Conservation (phyloP, 2,797 vertebrate species). For the Alcedo atthis region DNA sequence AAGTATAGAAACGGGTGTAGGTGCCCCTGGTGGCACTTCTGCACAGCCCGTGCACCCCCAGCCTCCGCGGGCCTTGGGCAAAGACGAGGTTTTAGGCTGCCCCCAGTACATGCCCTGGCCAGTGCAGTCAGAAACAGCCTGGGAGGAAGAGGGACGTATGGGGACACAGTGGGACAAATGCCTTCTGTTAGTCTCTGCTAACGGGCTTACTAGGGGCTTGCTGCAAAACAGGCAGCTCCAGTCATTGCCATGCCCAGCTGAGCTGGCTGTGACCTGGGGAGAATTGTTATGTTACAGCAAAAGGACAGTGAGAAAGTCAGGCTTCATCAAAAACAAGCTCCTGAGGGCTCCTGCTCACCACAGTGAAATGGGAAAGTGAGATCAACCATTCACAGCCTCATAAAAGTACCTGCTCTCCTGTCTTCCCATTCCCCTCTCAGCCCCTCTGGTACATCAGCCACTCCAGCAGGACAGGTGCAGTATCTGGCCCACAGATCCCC, state of each 20-base stretch:
- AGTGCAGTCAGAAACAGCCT: neutral
- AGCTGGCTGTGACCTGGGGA: neutral
- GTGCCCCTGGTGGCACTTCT: rapidly evolving
- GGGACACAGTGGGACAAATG: neutral
- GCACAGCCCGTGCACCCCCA: rapidly evolving
- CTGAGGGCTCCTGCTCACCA: neutral
- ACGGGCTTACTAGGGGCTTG: neutral
- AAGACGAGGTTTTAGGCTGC: neutral
- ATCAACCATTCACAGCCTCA: neutral
- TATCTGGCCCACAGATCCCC: neutral
- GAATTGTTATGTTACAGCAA: neutral
- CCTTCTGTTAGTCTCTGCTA: neutral
- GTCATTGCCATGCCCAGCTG: neutral
- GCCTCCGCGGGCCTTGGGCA: neutral
- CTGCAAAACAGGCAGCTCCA: neutral
- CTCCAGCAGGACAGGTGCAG: rapidly evolving
- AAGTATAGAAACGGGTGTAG: neutral
- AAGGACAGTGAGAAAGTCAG: neutral
- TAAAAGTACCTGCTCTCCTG: neutral
- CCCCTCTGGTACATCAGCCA: rapidly evolving
- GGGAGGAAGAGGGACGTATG: rapidly evolving
- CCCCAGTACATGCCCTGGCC: rapidly evolving
- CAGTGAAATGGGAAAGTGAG: rapidly evolving
- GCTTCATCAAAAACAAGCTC: neutral
- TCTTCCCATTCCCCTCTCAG: neutral